Evolutionary conservation across 2,888 invertebrate species (phyloP).

Genomic region (Epiblema foenella): DNA sequence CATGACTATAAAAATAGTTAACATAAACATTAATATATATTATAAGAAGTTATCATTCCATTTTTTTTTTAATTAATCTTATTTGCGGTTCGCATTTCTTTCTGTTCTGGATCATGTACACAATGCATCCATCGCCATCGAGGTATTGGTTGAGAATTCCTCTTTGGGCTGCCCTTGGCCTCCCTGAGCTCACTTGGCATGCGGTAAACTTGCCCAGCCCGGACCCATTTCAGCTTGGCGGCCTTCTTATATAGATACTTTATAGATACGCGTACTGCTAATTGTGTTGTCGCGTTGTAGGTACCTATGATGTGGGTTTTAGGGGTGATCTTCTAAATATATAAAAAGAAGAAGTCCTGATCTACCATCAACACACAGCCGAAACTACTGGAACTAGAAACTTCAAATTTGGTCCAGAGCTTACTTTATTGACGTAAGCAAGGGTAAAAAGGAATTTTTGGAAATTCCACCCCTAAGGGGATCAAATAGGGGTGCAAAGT

Average conservation of each 20-base stretch:
- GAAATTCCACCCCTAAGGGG: no score
- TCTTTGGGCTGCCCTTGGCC: conserved; percentile 17
- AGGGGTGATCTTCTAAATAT: no score
- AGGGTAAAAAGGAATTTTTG: no score
- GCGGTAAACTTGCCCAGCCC: conserved; percentile 21
- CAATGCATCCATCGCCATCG: conserved; percentile 15
- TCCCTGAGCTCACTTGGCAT: conserved; percentile 16
- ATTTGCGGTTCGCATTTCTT: neutral
- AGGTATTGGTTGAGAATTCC: conserved; percentile 8
- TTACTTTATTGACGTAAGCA: no score
- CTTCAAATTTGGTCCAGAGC: no score
- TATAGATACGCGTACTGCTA: conserved; percentile 1
- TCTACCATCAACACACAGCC: no score
- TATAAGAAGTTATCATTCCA: neutral
- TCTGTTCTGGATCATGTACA: neutral
- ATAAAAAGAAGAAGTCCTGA: no score
- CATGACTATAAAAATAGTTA: neutral
- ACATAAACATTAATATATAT: neutral
- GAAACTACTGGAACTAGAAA: no score
- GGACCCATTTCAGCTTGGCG: conserved; percentile 17
- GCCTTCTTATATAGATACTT: no score
- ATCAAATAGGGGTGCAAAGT: no score
- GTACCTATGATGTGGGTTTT: neutral
- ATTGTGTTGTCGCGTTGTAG: neutral
- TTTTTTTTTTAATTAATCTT: neutral